Base-by-base conservation (phyloP, 2,888 invertebrate species). In the Eilema caniola region DNA sequence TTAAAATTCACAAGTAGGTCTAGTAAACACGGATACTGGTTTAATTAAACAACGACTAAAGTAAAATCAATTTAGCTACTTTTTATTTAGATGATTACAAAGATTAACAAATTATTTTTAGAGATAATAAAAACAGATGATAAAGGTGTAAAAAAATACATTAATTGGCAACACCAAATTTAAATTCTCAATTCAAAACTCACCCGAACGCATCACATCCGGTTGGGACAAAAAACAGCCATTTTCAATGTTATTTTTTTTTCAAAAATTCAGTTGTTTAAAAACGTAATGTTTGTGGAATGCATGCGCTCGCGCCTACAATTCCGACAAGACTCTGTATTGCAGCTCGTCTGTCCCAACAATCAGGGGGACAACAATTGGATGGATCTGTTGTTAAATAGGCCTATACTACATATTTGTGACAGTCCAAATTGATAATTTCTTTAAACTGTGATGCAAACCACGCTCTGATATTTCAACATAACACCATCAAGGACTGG, bases 291-390 rank as follows among this genome's bases (percentile, higher is more conserved):
- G 62, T 62, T 23, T 70, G 28, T 62, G 67, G 61, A 71, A 76
- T 79, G 73, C 73, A 77, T 64, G 73, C 74, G 70, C 72, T 41
- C 25, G 82, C 83, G 81, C 85, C 83, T 83, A 85, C 84, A 88
- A 90, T 88, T 89, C 88, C 83, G 81, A 76, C 86, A 81, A 84
- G 79, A 80, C 88, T 80, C 86, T 78, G 86, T 85, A 86, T 87
- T 88, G 90, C 88, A 89, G 89, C 77, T 73, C 86, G 77, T 72
- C 76, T 79, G 86, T 85, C 83, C 37, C 74, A 66, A 83, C 84
- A 88, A 85, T 87, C 88, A 88, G 87, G 88, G 91, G 92, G 75
- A 78, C 71, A 79, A 89, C 91, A 92, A 93, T 93, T 93, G 92
- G 89, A 81, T 70, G 79, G 85, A 87, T 87, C 88, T 87, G 88